Percentiles rank a stretch among this genome's conserved stretches.
phyloP scores from a whole-genome alignment of 2,797 vertebrate genomes.

The Morelia viridis region DNA sequence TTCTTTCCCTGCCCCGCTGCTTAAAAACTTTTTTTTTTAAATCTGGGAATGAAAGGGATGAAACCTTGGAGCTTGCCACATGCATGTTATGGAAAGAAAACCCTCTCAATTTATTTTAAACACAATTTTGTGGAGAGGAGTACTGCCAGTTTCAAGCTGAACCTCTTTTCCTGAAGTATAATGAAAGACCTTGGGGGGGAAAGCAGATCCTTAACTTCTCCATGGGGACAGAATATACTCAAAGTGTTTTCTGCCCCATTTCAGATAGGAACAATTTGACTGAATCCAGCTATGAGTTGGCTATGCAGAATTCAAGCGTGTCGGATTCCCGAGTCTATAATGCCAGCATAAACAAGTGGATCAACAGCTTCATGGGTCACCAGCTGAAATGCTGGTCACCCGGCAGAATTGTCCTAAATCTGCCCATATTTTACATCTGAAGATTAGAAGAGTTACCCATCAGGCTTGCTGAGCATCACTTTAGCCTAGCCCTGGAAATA shows the following conservation, averaged over 20 bases:
- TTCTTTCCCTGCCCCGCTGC: background rate
- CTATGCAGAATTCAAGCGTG: background rate
- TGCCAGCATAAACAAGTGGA: constrained; percentile 15
- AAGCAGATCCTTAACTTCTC: background rate
- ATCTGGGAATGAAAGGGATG: background rate
- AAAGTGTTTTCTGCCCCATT: background rate
- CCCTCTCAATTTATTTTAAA: background rate
- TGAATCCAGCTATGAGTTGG: constrained; percentile 29
- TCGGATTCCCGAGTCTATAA: constrained; percentile 10
- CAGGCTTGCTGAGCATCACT: background rate
- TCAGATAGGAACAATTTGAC: constrained; percentile 13
- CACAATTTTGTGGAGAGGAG: constrained; percentile 3
- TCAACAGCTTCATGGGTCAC: background rate
- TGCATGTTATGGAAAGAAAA: background rate
- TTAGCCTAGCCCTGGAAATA: background rate
- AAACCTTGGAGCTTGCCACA: background rate
- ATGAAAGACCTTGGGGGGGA: constrained; percentile 22
- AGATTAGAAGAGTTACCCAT: too few species aligned
- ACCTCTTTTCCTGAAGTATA: background rate
- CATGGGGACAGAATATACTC: background rate
- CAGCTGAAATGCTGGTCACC: background rate
- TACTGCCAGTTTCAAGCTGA: background rate
- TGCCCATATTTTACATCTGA: background rate
- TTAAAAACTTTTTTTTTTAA: background rate
- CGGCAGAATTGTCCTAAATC: constrained; percentile 34